phyloP scores from a whole-genome alignment of 2,888 invertebrate species.

The Drosophila meridiana region DNA sequence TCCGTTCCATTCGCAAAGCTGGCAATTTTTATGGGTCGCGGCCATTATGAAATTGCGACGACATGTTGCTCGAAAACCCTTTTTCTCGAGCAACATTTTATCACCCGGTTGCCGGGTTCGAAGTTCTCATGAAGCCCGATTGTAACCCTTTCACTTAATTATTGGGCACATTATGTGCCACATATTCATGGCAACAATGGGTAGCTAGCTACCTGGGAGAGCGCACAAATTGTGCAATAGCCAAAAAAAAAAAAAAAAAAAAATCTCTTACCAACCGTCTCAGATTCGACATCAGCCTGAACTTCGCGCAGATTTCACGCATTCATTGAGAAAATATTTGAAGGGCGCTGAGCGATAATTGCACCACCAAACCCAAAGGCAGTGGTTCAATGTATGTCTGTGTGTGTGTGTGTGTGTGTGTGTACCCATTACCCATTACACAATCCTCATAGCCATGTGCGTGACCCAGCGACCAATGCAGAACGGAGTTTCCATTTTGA shows the following conservation, averaged over 20 bases:
- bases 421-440: slow-evolving; percentile 10
- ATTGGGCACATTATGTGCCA: slow-evolving; percentile 79
- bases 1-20: slow-evolving; percentile 14
- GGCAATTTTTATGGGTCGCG: slow-evolving; percentile 66
- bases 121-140: slow-evolving; percentile 77
- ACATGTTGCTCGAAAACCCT: slow-evolving; percentile 55
- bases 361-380: slow-evolving; percentile 57
- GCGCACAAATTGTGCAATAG: slow-evolving; percentile 61
- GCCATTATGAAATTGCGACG: slow-evolving; percentile 65
- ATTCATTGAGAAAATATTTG: slow-evolving; percentile 70
- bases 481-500: slow-evolving; percentile 18
- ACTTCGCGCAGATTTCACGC: slow-evolving; percentile 62
- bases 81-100: slow-evolving; percentile 61
- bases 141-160: slow-evolving; percentile 80
- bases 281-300: background rate
- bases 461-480: slow-evolving; percentile 53
- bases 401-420: slow-evolving; percentile 9
- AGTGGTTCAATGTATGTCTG: background rate
- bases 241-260: slow-evolving; percentile 3
- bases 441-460: slow-evolving; percentile 19
- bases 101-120: slow-evolving; percentile 70
- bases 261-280: slow-evolving; percentile 17
- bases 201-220: slow-evolving; percentile 63
- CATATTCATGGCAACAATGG: slow-evolving; percentile 78
- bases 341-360: slow-evolving; percentile 72